Evolutionary conservation across 2,888 invertebrate species (phyloP).

Genomic region (Eremobia ochroleuca): DNA sequence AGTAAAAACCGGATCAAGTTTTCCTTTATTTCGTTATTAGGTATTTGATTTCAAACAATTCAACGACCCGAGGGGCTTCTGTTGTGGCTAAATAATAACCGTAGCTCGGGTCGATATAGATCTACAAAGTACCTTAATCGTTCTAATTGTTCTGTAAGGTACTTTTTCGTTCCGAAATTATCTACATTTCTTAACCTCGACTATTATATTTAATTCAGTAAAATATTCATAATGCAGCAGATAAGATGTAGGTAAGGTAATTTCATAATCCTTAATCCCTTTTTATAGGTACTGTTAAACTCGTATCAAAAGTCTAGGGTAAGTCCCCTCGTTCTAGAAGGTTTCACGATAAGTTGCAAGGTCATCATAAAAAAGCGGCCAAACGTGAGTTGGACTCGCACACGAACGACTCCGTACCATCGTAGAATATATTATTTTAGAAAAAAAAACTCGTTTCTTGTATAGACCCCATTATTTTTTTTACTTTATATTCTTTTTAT

Average conservation of each 20-base stretch:
- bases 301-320: slow-evolving; percentile 36
- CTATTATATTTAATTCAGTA: neutral
- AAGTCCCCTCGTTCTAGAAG: slow-evolving; percentile 31
- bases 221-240: neutral
- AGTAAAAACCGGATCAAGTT: neutral
- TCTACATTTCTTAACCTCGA: neutral
- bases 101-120: neutral
- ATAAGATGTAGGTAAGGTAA: slow-evolving; percentile 13
- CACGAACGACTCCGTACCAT: neutral
- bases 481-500: neutral
- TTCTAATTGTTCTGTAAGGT: no score
- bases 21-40: neutral
- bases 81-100: neutral
- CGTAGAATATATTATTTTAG: neutral
- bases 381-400: neutral
- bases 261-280: slow-evolving; percentile 24
- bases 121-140: no score
- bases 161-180: slow-evolving; percentile 4
- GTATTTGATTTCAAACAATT: neutral
- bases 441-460: neutral
- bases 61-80: neutral
- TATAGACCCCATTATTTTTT: no score
- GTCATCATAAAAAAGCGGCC: neutral
- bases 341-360: slow-evolving; percentile 22
- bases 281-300: slow-evolving; percentile 2